Evolutionary conservation across 2,888 invertebrate genomes (phyloP), one percentile per base, ranked within the genome.

Genomic region (Calliopum simillimum): DNA sequence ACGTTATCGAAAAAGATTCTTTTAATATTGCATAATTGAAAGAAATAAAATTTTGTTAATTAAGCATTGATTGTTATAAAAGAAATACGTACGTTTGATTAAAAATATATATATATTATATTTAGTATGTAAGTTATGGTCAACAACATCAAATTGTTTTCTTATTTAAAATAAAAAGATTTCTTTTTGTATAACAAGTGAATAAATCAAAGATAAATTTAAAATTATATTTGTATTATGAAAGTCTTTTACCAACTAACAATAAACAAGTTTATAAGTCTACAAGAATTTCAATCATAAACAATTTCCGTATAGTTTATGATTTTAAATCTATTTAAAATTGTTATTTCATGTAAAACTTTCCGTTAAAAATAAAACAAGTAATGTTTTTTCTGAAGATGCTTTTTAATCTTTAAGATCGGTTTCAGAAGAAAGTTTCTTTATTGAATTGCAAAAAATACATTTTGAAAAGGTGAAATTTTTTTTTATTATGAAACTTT

Each of bases 61-160:
- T 53, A 41, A 64, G 47, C 62, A 62, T 62, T 62, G 46, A 61
- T 61, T 61, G 64, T 64, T 64, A 64, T 64, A 41, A 53, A 51
- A 49, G 19, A 62, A 25, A 33, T 33, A 33, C 33, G 46, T 19
- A 46, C 47, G 47, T 62, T 62, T 62, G 46, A 62, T 23, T 47
- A 23, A n/a, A 62, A 64, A 64, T 19, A 53, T 64, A 64, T 47
- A 21, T 46, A 62, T 46, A 62, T 62, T 19, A 13, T 13, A 12
- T 8, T 23, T 61, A 61, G 61, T 61, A 21, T 23, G 46, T 61
- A 61, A 61, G 61, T 61, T 61, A 19, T 61, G 23, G 55, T 46
- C 46, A 46, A 46, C 56, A 46, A 44, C 46, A 61, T 61, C 19
- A 11, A 55, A 56, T 56, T 56, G 33, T 56, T 61, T 44, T 61